Conservation (phyloP, 2,113 vertebrate species). For the Tyto alba region DNA sequence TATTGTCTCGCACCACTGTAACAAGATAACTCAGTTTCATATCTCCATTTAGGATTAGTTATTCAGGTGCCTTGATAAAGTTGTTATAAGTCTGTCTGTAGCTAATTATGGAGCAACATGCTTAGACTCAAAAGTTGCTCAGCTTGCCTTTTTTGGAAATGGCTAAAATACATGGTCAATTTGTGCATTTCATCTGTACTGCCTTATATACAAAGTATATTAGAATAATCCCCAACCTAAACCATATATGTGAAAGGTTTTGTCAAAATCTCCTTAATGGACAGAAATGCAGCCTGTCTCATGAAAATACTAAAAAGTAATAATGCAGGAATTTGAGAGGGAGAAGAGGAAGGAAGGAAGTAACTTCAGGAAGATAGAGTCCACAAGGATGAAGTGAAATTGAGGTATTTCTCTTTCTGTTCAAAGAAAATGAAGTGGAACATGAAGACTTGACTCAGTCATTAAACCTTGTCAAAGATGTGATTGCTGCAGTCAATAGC, state of each 20-base stretch:
- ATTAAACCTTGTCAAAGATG: conserved; percentile 83
- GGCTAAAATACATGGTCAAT: neutral
- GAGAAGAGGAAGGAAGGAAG: neutral
- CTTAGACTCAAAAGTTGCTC: neutral
- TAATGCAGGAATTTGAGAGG: neutral
- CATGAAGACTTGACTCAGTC: conserved; percentile 81
- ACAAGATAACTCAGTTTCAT: neutral
- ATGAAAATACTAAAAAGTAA: neutral
- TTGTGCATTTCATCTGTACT: neutral
- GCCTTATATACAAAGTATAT: neutral
- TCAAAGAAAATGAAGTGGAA: conserved; percentile 84
- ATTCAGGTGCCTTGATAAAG: neutral
- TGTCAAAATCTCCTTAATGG: neutral
- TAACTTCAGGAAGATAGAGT: neutral
- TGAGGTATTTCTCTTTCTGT: neutral
- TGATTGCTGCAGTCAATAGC: conserved; percentile 87
- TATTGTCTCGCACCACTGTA: neutral
- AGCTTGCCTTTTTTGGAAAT: neutral
- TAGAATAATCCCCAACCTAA: neutral
- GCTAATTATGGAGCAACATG: neutral
- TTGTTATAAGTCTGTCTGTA: neutral
- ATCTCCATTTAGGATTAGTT: neutral
- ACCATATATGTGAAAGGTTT: neutral
- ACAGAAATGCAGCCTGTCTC: neutral
- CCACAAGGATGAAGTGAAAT: neutral